Evolutionary conservation across 1,140 invertebrate species (phyloP).

Genomic region (Meloidogyne hapla): DNA sequence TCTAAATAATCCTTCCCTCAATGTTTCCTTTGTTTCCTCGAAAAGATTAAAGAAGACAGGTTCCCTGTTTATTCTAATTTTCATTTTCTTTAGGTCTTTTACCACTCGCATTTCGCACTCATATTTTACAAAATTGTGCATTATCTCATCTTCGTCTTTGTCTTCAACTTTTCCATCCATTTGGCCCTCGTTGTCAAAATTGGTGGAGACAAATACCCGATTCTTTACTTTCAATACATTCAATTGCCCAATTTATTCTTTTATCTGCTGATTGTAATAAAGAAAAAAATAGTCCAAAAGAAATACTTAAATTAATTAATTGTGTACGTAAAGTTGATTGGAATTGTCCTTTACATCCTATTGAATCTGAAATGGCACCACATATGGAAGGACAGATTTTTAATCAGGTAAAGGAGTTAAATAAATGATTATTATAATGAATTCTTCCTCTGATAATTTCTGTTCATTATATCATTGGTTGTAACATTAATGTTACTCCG

Average conservation of each 20-base stretch:
- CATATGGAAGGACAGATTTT: constrained; percentile 16
- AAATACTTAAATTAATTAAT: constrained; percentile 16
- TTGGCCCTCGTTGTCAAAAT: background rate
- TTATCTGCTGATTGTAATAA: constrained; percentile 13
- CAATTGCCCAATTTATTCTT: constrained; percentile 22
- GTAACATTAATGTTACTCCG: too few species aligned
- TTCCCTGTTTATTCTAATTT: too few species aligned
- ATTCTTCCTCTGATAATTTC: too few species aligned
- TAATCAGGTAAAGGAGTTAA: constrained; percentile 13
- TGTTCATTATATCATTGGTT: too few species aligned
- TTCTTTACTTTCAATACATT: constrained; percentile 11
- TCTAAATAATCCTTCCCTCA: too few species aligned
- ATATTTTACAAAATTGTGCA: constrained; percentile 11
- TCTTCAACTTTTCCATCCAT: background rate
- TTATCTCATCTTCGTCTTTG: constrained; percentile 19
- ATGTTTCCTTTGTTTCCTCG: too few species aligned
- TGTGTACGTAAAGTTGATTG: constrained; percentile 4
- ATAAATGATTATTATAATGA: too few species aligned
- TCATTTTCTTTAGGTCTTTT: background rate
- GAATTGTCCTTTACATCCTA: constrained; percentile 17
- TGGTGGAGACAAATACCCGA: constrained; percentile 16
- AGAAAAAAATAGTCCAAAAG: constrained; percentile 2
- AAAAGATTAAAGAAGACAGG: too few species aligned
- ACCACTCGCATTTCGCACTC: background rate
- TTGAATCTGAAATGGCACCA: constrained; percentile 21